Evolutionary conservation across 1,140 invertebrate species (phyloP).

Genomic region (Platorchestia sp.): DNA sequence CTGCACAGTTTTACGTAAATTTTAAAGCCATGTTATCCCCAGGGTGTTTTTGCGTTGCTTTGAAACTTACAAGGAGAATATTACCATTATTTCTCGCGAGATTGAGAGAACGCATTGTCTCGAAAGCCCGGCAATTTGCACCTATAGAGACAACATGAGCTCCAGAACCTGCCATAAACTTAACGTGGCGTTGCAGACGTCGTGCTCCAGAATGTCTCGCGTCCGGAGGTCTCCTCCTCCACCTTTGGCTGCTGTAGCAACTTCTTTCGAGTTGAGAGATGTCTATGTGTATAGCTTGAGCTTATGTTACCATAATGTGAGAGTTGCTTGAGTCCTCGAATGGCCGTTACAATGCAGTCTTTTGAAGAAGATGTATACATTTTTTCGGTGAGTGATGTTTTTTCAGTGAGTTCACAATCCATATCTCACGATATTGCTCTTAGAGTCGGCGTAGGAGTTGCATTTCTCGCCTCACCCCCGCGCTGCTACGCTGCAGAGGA

Average conservation of each 20-base stretch:
- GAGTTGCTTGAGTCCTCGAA: no score
- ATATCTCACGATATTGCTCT: not conserved
- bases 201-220: conserved; percentile 38
- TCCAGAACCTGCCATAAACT: not conserved
- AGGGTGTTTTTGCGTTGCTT: not conserved
- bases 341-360: not conserved
- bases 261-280: not conserved
- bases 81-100: not conserved
- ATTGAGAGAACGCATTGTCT: not conserved
- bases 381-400: not conserved
- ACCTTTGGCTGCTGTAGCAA: not conserved
- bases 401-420: not conserved
- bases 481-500: not conserved
- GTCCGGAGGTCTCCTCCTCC: not conserved
- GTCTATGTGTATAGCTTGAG: no score
- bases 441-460: not conserved
- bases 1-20: no score
- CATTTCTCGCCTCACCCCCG: not conserved
- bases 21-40: no score
- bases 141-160: not conserved
- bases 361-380: not conserved
- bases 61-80: not conserved
- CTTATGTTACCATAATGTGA: no score
- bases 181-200: conserved; percentile 40
- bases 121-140: not conserved